Evolutionary conservation across 2,888 invertebrate species (phyloP).

Genomic region (Lapara coniferarum): DNA sequence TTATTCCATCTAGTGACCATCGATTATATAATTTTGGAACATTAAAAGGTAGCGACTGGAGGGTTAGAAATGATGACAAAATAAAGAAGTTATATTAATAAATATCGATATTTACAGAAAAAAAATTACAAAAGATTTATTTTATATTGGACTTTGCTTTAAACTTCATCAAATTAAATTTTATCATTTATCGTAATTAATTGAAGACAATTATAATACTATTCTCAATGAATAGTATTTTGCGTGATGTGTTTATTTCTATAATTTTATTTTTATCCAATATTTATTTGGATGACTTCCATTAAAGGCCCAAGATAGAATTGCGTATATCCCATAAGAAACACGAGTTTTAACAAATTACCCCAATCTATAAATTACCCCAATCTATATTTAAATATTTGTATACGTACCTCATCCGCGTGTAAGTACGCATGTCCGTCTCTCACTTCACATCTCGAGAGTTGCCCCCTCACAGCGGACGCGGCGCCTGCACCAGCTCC

Average conservation of each 20-base stretch:
- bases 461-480: slow-evolving; percentile 61
- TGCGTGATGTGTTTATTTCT: too few species aligned
- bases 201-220: too few species aligned
- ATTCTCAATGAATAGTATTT: too few species aligned
- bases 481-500: slow-evolving; percentile 50
- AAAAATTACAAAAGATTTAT: background rate
- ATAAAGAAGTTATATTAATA: slow-evolving; percentile 16
- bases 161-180: too few species aligned
- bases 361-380: background rate
- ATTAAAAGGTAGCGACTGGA: slow-evolving; percentile 46
- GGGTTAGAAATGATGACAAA: slow-evolving; percentile 42
- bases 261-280: too few species aligned
- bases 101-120: background rate
- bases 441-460: slow-evolving; percentile 59
- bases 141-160: too few species aligned
- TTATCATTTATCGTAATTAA: too few species aligned
- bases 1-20: slow-evolving; percentile 66
- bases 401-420: slow-evolving; percentile 63
- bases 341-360: background rate
- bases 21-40: slow-evolving; percentile 59
- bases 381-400: background rate
- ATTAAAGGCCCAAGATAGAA: background rate
- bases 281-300: too few species aligned
- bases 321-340: background rate
- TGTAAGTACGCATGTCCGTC: slow-evolving; percentile 73